phyloP scores from a whole-genome alignment of 2,113 vertebrate genomes.

The Apteryx mantelli region DNA sequence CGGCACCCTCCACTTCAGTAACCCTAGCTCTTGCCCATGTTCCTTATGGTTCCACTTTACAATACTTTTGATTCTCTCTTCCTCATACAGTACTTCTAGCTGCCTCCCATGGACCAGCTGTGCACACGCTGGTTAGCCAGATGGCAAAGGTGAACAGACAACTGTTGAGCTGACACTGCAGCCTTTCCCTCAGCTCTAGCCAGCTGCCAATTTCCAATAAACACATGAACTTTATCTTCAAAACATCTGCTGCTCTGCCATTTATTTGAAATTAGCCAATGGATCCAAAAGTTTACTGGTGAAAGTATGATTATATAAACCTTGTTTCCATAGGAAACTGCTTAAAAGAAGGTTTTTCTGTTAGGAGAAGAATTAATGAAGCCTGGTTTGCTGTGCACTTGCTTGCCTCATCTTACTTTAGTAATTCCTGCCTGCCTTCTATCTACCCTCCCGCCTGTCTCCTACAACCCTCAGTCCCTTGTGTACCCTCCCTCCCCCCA shows the following conservation, averaged over 20 bases:
- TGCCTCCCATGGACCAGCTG: background rate
- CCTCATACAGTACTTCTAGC: background rate
- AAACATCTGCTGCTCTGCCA: background rate
- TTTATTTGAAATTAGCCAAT: background rate
- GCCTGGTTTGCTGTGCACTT: background rate
- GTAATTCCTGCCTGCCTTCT: background rate
- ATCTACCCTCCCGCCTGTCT: fast-evolving
- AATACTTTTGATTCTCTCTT: background rate
- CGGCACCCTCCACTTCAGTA: background rate
- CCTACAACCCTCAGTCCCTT: background rate
- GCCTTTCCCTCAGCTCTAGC: background rate
- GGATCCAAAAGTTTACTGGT: background rate
- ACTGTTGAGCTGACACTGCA: background rate
- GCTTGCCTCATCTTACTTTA: background rate
- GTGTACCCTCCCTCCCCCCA: background rate
- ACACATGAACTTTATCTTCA: background rate
- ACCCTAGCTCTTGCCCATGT: background rate
- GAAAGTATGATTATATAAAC: constrained; percentile 24
- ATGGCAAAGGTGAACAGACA: background rate
- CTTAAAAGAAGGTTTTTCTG: background rate
- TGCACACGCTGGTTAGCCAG: background rate
- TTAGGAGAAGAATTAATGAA: background rate
- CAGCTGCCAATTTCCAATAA: background rate
- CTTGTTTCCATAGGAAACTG: constrained; percentile 39
- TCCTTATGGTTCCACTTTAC: fast-evolving